A percentile compares a stretch with the other conserved stretches of the same genome.
Conservation (phyloP, 2,113 vertebrate species). For the Centrocercus urophasianus region DNA sequence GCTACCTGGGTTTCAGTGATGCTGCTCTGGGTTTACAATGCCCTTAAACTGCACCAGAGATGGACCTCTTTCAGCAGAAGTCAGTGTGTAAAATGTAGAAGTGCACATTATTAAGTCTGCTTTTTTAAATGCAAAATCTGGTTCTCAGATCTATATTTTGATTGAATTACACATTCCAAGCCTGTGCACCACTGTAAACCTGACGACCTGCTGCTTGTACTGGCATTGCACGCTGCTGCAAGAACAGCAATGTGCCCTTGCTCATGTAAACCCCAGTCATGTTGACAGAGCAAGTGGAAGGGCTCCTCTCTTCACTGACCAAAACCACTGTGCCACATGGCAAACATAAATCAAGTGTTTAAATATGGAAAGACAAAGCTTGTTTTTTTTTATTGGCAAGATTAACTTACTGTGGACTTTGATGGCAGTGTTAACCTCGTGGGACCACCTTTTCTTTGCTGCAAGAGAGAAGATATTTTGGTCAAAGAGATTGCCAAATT, state of each 20-base stretch:
- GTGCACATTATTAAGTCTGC: neutral
- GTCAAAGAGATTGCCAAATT: neutral
- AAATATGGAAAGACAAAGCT: constrained; percentile 36
- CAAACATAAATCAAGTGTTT: constrained; percentile 12
- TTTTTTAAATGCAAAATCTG: neutral
- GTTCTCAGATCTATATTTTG: neutral
- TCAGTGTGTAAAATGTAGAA: neutral
- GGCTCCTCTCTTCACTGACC: neutral
- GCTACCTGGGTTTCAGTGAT: neutral
- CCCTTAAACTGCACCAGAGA: neutral
- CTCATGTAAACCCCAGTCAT: neutral
- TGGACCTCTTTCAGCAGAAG: neutral
- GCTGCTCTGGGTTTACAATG: neutral
- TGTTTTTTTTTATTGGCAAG: neutral
- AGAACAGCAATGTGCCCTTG: constrained; percentile 1
- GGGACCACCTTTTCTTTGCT: constrained; percentile 99
- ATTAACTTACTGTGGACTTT: constrained; percentile 95
- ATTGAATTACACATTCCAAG: neutral
- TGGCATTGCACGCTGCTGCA: neutral
- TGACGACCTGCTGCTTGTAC: neutral
- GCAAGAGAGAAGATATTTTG: constrained; percentile 52
- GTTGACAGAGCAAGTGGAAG: constrained; percentile 12
- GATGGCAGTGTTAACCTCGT: constrained; percentile 96
- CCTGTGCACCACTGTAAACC: neutral
- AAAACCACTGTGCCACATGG: constrained; percentile 5